phyloP scores from a whole-genome alignment of 2,113 vertebrate species.

The Oreochromis spilurus region DNA sequence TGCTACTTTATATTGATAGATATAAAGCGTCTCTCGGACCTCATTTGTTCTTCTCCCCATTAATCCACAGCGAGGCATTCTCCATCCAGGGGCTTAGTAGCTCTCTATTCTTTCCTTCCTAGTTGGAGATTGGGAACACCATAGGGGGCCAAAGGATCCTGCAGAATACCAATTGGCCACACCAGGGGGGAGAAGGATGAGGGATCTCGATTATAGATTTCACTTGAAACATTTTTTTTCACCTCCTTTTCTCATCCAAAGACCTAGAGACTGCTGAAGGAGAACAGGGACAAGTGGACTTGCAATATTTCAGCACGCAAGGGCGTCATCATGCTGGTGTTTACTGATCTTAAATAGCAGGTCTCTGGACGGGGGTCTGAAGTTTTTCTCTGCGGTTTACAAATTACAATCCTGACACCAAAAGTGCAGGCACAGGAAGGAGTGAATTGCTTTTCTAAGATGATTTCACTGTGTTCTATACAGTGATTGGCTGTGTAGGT shows the following conservation, averaged over 20 bases:
- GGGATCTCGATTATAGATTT: constrained; percentile 80
- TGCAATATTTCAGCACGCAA: constrained; percentile 1
- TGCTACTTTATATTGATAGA: constrained; percentile 72
- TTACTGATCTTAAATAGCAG: constrained; percentile 51
- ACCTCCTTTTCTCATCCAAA: constrained; percentile 30
- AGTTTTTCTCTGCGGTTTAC: constrained; percentile 40
- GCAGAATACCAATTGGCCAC: constrained; percentile 79
- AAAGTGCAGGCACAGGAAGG: constrained; percentile 20
- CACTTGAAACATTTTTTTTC: constrained; percentile 61
- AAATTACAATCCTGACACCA: constrained; percentile 36
- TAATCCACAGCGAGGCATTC: constrained; percentile 71
- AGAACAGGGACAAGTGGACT: constrained; percentile 23
- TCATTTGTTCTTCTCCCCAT: constrained; percentile 76
- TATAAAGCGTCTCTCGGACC: constrained; percentile 71
- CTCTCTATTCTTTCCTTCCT: constrained; percentile 74
- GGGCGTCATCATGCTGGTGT: constrained; percentile 17
- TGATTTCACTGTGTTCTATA: constrained; percentile 32
- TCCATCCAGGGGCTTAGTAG: constrained; percentile 73
- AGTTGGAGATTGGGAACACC: constrained; percentile 74
- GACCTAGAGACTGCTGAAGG: constrained; percentile 34
- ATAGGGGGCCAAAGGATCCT: constrained; percentile 71
- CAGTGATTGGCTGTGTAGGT: constrained; percentile 42
- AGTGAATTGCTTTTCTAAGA: constrained; percentile 45
- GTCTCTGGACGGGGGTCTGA: not conserved
- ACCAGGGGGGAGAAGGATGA: constrained; percentile 66